These are phyloP conservation scores for Drosophila mettleri DNA, from an alignment of 2,888 invertebrate species.

Conservation along the genomic window DNA sequence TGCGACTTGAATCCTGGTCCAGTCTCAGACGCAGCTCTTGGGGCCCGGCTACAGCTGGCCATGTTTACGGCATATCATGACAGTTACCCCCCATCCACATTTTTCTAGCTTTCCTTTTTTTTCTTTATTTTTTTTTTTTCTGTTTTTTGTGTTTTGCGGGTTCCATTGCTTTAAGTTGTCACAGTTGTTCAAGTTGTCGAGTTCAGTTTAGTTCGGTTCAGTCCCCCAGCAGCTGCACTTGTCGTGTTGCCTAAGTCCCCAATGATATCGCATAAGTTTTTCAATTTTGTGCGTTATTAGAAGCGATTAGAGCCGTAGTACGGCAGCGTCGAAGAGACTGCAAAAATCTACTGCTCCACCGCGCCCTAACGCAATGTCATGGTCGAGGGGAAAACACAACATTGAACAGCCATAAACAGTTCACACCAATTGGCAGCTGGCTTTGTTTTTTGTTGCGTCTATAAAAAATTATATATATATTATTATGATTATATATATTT, in stretches of 20 bases:
- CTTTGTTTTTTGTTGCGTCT: slow-evolving; percentile 55
- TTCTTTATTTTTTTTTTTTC: slow-evolving; percentile 24
- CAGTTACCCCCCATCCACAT: slow-evolving; percentile 40
- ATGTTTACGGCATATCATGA: slow-evolving; percentile 80
- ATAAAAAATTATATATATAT: slow-evolving; percentile 22
- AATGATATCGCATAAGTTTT: slow-evolving; percentile 83
- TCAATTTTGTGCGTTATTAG: slow-evolving; percentile 84
- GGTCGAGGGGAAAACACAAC: slow-evolving; percentile 19
- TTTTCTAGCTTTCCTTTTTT: slow-evolving; percentile 11
- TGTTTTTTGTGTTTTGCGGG: slow-evolving; percentile 11
- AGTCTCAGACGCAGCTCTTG: slow-evolving; percentile 20
- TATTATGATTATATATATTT: background rate
- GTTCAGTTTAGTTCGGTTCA: slow-evolving; percentile 62
- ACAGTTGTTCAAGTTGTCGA: slow-evolving; percentile 77
- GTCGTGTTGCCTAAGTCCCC: slow-evolving; percentile 76
- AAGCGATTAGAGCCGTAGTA: slow-evolving; percentile 81
- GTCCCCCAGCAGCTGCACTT: slow-evolving; percentile 69
- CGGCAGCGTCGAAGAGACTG: slow-evolving; percentile 21
- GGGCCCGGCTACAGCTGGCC: slow-evolving; percentile 55
- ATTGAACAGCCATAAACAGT: slow-evolving; percentile 62
- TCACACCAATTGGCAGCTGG: slow-evolving; percentile 65
- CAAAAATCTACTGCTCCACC: slow-evolving; percentile 10
- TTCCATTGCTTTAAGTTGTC: slow-evolving; percentile 75
- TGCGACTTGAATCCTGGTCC: slow-evolving; percentile 36
- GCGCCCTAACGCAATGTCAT: background rate